Conservation (phyloP, 37 sponge, comb jelly and placozoan species). For the Chondrilla cf. caribensis region DNA sequence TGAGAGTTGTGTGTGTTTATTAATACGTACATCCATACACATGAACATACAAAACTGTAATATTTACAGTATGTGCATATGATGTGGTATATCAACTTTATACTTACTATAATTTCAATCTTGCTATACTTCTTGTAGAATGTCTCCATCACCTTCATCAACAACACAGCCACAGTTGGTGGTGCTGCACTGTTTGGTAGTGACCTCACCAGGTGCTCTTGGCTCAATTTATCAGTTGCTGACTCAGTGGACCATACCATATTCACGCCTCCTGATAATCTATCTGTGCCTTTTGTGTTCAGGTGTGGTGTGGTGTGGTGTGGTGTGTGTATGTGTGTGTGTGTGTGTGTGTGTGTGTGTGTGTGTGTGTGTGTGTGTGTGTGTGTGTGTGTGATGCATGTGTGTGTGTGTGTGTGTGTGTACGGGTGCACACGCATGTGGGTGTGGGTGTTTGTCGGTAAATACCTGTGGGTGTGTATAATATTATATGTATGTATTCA, state of each 20-base stretch:
- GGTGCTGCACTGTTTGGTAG: conserved; percentile 17
- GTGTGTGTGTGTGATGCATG: not conserved
- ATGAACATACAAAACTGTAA: too few species aligned
- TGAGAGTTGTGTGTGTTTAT: too few species aligned
- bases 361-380: too few species aligned
- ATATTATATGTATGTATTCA: too few species aligned
- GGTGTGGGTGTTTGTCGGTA: not conserved
- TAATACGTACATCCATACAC: too few species aligned
- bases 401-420: not conserved
- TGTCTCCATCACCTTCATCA: not conserved
- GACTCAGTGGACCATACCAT: not conserved
- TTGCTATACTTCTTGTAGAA: not conserved
- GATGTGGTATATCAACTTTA: too few species aligned
- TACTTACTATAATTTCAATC: too few species aligned
- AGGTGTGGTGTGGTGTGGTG: not conserved
- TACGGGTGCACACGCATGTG: not conserved
- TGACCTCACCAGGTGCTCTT: not conserved
- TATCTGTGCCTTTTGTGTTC: not conserved
- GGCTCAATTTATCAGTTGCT: not conserved
- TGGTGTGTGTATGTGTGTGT: too few species aligned
- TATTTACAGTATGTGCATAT: too few species aligned
- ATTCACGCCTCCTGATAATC: conserved; percentile 12
- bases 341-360: too few species aligned
- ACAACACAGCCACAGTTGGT: not conserved
- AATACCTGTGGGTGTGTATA: not conserved